Conservation (phyloP, 2,797 vertebrate species). For the Anguilla marmorata region DNA sequence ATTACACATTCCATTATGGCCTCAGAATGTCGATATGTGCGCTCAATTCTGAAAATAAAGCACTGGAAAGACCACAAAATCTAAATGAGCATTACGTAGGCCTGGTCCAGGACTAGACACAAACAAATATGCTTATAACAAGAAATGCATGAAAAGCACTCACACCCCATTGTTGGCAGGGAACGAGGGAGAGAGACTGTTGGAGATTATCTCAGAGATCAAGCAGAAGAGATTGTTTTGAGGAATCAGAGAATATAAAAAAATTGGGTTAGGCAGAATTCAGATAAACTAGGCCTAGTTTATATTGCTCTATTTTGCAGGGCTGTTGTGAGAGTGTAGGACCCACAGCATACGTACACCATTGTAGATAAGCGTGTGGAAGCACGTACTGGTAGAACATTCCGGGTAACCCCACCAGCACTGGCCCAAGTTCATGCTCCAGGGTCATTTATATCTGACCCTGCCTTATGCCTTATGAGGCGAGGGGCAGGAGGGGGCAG, state of each 20-base stretch:
- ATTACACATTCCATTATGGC: not conserved
- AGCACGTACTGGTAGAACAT: not conserved
- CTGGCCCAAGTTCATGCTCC: not conserved
- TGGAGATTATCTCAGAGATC: constrained; percentile 6
- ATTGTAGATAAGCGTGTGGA: not conserved
- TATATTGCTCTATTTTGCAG: not conserved
- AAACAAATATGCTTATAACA: not conserved
- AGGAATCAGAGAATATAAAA: not conserved
- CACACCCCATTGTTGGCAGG: not conserved
- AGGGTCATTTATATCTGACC: not conserved
- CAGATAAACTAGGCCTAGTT: not conserved
- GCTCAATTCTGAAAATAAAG: not conserved
- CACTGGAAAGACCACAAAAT: not conserved
- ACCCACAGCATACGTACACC: not conserved
- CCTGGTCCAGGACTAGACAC: not conserved
- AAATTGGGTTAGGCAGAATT: not conserved
- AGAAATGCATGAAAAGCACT: not conserved
- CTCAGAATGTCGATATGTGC: not conserved
- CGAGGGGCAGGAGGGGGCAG: not conserved
- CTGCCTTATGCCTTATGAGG: not conserved
- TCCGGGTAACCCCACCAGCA: not conserved
- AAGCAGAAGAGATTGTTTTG: not conserved
- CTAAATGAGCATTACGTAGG: not conserved
- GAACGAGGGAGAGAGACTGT: not conserved
- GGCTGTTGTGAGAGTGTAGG: not conserved